phyloP scores from a whole-genome alignment of 2,888 invertebrate genomes.

The Cataglyphis cursor region DNA sequence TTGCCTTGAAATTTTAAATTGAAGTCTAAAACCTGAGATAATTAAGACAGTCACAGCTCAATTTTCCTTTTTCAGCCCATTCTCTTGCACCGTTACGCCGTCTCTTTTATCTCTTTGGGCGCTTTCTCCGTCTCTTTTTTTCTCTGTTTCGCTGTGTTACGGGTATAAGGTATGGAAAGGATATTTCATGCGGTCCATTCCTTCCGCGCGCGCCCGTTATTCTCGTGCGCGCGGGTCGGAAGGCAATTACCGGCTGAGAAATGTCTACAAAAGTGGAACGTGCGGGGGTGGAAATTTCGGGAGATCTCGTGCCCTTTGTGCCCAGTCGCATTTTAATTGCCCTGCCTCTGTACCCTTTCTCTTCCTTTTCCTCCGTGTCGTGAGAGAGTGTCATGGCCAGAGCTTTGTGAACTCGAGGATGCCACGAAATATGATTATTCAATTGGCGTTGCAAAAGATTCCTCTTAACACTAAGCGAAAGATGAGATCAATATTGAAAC shows the following conservation, averaged over 20 bases:
- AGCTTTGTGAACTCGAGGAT: slow-evolving; percentile 27
- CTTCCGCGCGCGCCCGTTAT: slow-evolving; percentile 64
- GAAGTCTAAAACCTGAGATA: slow-evolving; percentile 5
- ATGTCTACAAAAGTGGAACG: slow-evolving; percentile 61
- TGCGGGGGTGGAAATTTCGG: slow-evolving; percentile 54
- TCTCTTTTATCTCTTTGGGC: slow-evolving; percentile 1
- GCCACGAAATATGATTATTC: slow-evolving; percentile 48
- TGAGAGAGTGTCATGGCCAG: slow-evolving; percentile 44
- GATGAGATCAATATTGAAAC: neutral
- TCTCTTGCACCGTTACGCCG: neutral
- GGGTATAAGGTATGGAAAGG: slow-evolving; percentile 73
- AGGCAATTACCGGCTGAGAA: slow-evolving; percentile 72
- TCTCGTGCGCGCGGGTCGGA: slow-evolving; percentile 53
- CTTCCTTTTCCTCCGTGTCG: slow-evolving; percentile 24
- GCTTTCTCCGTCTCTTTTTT: slow-evolving; percentile 25
- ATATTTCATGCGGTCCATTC: slow-evolving; percentile 73
- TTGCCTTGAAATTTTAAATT: slow-evolving; percentile 6
- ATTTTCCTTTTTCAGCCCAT: slow-evolving; percentile 18
- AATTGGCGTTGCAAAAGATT: slow-evolving; percentile 25
- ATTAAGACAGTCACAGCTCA: slow-evolving; percentile 8
- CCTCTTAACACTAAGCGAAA: slow-evolving; percentile 7
- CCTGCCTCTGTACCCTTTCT: slow-evolving; percentile 25
- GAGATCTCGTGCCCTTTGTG: slow-evolving; percentile 49
- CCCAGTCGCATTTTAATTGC: slow-evolving; percentile 53
- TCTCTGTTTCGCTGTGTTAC: slow-evolving; percentile 68